phyloP scores from a whole-genome alignment of 1,140 invertebrate genomes.

The Tenebrio molitor region DNA sequence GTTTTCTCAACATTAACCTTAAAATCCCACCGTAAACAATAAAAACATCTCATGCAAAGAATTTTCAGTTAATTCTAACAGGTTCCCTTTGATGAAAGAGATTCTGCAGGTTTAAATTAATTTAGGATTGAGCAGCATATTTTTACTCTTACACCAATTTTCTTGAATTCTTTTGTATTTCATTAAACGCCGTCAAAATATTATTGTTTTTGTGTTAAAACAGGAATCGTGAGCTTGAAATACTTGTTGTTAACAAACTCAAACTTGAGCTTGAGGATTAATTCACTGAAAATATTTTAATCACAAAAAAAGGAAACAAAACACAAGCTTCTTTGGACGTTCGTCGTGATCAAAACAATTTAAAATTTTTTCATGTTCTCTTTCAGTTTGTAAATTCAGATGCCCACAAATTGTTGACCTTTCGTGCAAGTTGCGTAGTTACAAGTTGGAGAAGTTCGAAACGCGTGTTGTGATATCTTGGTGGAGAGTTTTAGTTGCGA shows the following conservation, averaged over 20 bases:
- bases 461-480: no score
- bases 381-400: no score
- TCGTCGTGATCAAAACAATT: no score
- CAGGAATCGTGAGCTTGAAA: not conserved
- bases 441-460: no score
- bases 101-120: constrained; percentile 27
- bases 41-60: constrained; percentile 19
- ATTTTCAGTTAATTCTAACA: constrained; percentile 14
- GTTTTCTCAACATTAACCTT: constrained; percentile 16
- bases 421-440: no score
- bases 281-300: not conserved
- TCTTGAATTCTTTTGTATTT: constrained; percentile 30
- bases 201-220: constrained; percentile 16
- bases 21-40: constrained; percentile 22
- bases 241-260: constrained; percentile 18
- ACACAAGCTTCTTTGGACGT: no score
- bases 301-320: not conserved
- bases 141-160: constrained; percentile 32
- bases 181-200: constrained; percentile 13
- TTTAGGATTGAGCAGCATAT: constrained; percentile 24
- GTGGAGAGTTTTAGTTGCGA: no score
- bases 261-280: not conserved
- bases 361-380: no score
- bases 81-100: not conserved
- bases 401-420: no score